A percentile compares a stretch with the other conserved stretches of the same genome.
Conservation (phyloP, 2,113 vertebrate species). For the Monopterus albus region DNA sequence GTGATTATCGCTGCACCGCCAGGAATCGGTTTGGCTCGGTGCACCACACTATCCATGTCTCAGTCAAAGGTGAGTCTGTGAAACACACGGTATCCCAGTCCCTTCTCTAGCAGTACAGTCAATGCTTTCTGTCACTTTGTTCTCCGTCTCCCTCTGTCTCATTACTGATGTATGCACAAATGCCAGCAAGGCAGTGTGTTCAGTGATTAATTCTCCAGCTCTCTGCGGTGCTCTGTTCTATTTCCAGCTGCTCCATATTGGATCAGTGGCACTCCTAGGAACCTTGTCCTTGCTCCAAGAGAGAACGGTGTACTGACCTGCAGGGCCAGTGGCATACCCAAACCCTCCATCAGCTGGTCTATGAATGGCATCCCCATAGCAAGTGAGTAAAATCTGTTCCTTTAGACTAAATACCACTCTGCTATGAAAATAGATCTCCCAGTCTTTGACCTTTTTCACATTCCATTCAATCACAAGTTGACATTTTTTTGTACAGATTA, state of each 20-base stretch:
- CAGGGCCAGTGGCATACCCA: conserved; percentile 92
- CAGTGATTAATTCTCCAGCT: conserved; percentile 58
- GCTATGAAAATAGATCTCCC: too few species aligned
- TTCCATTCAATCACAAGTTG: neutral
- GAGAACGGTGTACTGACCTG: conserved; percentile 90
- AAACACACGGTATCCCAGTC: neutral
- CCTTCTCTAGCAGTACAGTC: neutral
- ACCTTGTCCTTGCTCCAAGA: conserved; percentile 92
- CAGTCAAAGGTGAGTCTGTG: conserved; percentile 88
- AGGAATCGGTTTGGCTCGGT: conserved; percentile 84
- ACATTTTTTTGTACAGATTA: too few species aligned
- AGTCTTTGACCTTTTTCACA: neutral
- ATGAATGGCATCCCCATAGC: conserved; percentile 91
- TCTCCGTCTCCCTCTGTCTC: conserved; percentile 23
- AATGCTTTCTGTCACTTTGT: conserved; percentile 1
- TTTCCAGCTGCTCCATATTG: conserved; percentile 93
- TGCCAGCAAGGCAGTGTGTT: conserved; percentile 31
- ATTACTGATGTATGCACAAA: conserved; percentile 60
- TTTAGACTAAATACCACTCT: neutral
- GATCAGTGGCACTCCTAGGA: conserved; percentile 90
- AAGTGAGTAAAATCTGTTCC: conserved; percentile 82
- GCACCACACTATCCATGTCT: conserved; percentile 89
- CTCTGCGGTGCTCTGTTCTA: conserved; percentile 47
- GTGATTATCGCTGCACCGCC: conserved; percentile 92
- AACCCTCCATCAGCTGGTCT: conserved; percentile 90